Conservation (phyloP, 1,140 invertebrate genomes). For the Drosophila sucinea region DNA sequence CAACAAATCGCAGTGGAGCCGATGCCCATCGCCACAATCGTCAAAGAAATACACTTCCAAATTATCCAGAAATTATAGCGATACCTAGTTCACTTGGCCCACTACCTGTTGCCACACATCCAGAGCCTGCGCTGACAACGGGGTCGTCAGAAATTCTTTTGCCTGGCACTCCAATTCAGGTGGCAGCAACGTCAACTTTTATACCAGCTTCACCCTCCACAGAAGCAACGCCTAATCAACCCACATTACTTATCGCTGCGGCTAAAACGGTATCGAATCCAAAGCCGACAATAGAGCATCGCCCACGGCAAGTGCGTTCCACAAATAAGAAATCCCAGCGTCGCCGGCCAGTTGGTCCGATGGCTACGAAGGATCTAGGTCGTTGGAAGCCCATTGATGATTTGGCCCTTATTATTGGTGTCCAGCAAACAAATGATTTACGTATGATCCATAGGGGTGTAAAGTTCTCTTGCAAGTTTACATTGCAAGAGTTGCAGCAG, state of each 20-base stretch:
- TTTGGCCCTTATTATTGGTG: constrained; percentile 94
- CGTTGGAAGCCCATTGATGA: constrained; percentile 99
- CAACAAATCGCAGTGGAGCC: constrained; percentile 85
- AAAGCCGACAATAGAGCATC: constrained; percentile 48
- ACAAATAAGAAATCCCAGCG: constrained; percentile 83
- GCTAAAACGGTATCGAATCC: constrained; percentile 22
- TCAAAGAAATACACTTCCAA: constrained; percentile 85
- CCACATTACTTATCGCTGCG: constrained; percentile 27
- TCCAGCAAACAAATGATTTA: constrained; percentile 96
- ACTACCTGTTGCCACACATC: constrained; percentile 52
- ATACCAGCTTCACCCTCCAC: constrained; percentile 37
- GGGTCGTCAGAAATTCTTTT: constrained; percentile 62
- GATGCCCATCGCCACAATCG: constrained; percentile 84
- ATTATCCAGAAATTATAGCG: constrained; percentile 83
- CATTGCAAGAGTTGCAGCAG: constrained; percentile 95
- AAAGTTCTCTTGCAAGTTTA: constrained; percentile 98
- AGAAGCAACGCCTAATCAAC: constrained; percentile 22
- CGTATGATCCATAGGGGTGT: constrained; percentile 94
- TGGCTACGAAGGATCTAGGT: constrained; percentile 93
- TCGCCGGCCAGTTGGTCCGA: constrained; percentile 86
- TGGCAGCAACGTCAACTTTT: constrained; percentile 17
- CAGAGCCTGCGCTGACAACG: constrained; percentile 64
- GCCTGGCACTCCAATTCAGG: constrained; percentile 36
- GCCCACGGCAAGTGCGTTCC: constrained; percentile 62
- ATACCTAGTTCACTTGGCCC: constrained; percentile 51